These are phyloP conservation scores for Siphamia tubifer DNA, from an alignment of 2,113 vertebrate genomes.

Conservation along the genomic window DNA sequence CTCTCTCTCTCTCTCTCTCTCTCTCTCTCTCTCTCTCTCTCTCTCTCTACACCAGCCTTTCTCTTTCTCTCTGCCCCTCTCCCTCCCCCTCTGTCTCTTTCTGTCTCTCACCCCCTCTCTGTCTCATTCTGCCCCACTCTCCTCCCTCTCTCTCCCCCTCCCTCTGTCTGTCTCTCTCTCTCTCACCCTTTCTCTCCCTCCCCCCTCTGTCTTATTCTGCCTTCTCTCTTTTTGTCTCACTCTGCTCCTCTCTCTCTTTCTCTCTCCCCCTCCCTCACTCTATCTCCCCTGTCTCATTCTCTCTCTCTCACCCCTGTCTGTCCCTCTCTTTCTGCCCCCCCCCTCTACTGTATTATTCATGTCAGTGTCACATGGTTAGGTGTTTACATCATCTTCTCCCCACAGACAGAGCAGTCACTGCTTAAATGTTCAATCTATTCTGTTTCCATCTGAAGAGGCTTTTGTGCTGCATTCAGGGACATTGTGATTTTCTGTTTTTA, in stretches of 20 bases:
- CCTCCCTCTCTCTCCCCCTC: not conserved
- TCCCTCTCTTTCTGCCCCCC: slow-evolving; percentile 25
- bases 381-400: slow-evolving; percentile 88
- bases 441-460: slow-evolving; percentile 20
- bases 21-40: too few relatives aligned
- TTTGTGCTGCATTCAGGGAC: slow-evolving; percentile 31
- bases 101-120: slow-evolving; percentile 16
- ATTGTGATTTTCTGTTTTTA: not conserved
- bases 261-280: too few relatives aligned
- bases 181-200: slow-evolving; percentile 20
- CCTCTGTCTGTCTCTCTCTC: slow-evolving; percentile 25
- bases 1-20: too few relatives aligned
- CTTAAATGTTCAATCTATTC: slow-evolving; percentile 76
- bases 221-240: too few relatives aligned
- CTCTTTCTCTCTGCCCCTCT: too few relatives aligned
- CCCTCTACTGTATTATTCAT: slow-evolving; percentile 82
- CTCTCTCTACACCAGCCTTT: slow-evolving; percentile 53
- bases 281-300: not conserved
- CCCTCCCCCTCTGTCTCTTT: too few relatives aligned
- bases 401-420: slow-evolving; percentile 74
- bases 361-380: slow-evolving; percentile 82
- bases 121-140: too few relatives aligned
- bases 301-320: too few relatives aligned
- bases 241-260: slow-evolving; percentile 18
- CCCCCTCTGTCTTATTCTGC: slow-evolving; percentile 22